Evolutionary conservation across 1,140 invertebrate genomes (phyloP).

Genomic region (Microplitis mediator): DNA sequence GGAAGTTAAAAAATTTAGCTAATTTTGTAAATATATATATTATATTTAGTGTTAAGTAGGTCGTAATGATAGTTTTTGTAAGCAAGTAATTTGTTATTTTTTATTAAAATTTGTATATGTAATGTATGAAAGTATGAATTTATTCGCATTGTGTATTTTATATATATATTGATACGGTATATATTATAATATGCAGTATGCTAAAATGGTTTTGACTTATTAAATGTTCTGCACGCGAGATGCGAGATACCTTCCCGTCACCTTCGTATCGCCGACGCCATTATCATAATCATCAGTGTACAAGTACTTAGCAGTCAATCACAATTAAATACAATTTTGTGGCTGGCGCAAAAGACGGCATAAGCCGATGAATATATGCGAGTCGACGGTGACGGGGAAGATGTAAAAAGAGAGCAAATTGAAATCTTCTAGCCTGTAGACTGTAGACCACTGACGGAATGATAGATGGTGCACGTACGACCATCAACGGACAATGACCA

Average conservation of each 20-base stretch:
- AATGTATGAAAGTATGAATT: too few relatives aligned
- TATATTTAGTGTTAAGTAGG: too few relatives aligned
- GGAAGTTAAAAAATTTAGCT: too few relatives aligned
- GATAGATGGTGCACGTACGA: slow-evolving; percentile 50
- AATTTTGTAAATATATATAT: too few relatives aligned
- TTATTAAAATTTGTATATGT: too few relatives aligned
- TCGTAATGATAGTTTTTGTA: too few relatives aligned
- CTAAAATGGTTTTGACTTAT: too few relatives aligned
- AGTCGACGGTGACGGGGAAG: slow-evolving; percentile 13
- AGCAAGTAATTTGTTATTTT: too few relatives aligned
- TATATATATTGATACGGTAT: too few relatives aligned
- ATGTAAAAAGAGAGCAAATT: slow-evolving; percentile 61
- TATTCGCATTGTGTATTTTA: too few relatives aligned
- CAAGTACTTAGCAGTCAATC: slow-evolving; percentile 59
- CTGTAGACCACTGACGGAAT: slow-evolving; percentile 49
- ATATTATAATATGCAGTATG: too few relatives aligned
- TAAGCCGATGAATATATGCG: too few relatives aligned
- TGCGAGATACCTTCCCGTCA: neutral
- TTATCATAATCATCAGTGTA: slow-evolving; percentile 54
- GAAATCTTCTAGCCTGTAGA: slow-evolving; percentile 52
- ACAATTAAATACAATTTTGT: slow-evolving; percentile 63
- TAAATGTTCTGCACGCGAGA: neutral
- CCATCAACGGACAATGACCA: slow-evolving; percentile 19
- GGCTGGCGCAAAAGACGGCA: slow-evolving; percentile 30
- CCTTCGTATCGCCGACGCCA: neutral